Base-by-base conservation (phyloP, 2,888 invertebrate genomes). In the Lithophane leautieri region DNA sequence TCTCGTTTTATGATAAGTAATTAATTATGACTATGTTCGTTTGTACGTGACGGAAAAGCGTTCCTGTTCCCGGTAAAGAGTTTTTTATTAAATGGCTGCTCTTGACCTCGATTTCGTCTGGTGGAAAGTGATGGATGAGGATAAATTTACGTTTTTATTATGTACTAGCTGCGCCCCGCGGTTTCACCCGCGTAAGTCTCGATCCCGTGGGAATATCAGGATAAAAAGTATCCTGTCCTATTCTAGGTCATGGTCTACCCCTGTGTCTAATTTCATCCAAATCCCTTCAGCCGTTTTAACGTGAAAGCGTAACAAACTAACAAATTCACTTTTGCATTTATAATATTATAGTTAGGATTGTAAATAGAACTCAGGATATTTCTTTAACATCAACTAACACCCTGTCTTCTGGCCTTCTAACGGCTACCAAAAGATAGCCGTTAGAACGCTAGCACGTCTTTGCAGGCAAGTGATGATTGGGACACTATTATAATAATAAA, bases 21-120 rank as follows among this genome's bases (percentile, higher is more conserved):
- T 77, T 56, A 42, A 79, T 79, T 70, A 42, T 28, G 56, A 56
- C 8, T 42, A 9, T 28, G 58, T 3, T 22, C 28, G 22, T 34
- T 12, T 34, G 22, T 44, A 12, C 6, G 34, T 16, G 67, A 58
- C 28, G 16, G 2, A n/a, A 47, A 34, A n/a, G 1, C 2, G 44
- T 52, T 19, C 7, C 25, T 40, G 4, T 56, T 40, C 4, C 16
- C 9, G 6, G 19, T 56, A 42, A 47, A 28, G 12, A 50, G 19
- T 25, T 42, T 25, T 42, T 25, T 42, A 25, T 40, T 47, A 1
- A 9, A 9, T 14, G 42, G 25, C 3, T 11, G 28, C 60, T 60
- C 25, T 58, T 58, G 22, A 47, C 44, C 19, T 47, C 28, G 28
- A 65, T 22, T 6, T 25, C 19, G 22, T 1, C 8, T 28, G 14